phyloP scores from a whole-genome alignment of 1,140 invertebrate species.

The Macrosteles quadrilineatus region DNA sequence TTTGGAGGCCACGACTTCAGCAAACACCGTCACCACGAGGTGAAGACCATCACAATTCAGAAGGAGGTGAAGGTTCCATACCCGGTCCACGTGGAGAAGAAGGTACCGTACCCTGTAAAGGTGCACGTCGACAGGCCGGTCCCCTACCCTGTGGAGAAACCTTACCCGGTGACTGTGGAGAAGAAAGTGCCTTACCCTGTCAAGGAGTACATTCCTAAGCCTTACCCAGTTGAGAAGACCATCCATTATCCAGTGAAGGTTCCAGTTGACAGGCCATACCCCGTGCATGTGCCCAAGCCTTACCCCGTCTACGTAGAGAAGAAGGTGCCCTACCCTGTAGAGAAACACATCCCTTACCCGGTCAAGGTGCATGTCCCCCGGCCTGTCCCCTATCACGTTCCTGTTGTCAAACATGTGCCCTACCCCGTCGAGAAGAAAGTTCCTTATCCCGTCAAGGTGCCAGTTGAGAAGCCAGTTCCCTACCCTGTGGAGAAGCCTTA shows the following conservation, averaged over 20 bases:
- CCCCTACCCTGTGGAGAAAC: conserved; percentile 39
- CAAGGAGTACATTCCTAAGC: conserved; percentile 51
- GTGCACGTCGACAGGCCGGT: conserved; percentile 41
- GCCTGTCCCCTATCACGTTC: conserved; percentile 15
- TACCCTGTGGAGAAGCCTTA: conserved; percentile 51
- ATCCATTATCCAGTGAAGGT: conserved; percentile 30
- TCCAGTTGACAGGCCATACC: conserved; percentile 41
- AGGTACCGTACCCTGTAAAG: conserved; percentile 61
- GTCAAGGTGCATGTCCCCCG: conserved; percentile 38
- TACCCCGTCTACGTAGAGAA: conserved; percentile 65
- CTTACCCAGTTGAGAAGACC: conserved; percentile 45
- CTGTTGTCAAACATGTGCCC: conserved; percentile 21
- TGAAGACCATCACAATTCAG: conserved; percentile 19
- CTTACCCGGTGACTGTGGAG: conserved; percentile 40
- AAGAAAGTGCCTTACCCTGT: conserved; percentile 55
- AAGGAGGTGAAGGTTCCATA: conserved; percentile 66
- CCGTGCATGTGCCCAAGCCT: conserved; percentile 59
- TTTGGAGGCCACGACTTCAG: conserved; percentile 40
- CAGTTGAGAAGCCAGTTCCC: conserved; percentile 60
- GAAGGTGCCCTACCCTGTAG: conserved; percentile 62
- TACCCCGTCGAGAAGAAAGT: conserved; percentile 32
- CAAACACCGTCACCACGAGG: neutral
- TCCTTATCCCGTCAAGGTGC: conserved; percentile 3
- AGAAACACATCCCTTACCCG: conserved; percentile 54
- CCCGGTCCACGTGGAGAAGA: conserved; percentile 50